These are phyloP conservation scores for Camponotus floridanus DNA, from an alignment of 1,140 invertebrate genomes.

Conservation along the genomic window DNA sequence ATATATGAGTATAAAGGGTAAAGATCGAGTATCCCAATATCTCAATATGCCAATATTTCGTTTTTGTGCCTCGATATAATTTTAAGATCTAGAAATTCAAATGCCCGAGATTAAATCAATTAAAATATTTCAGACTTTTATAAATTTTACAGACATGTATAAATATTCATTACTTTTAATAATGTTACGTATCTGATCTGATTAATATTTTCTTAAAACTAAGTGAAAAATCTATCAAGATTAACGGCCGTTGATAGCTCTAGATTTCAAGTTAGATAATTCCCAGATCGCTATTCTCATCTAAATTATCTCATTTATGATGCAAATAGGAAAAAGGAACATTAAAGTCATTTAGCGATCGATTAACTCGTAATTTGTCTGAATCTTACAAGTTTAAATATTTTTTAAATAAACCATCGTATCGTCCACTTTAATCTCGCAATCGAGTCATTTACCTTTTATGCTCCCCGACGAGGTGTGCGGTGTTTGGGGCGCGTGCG, in stretches of 20 bases:
- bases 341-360: not conserved
- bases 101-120: not conserved
- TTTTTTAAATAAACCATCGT: not conserved
- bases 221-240: not conserved
- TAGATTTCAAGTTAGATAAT: not conserved
- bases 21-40: slow-evolving; percentile 50
- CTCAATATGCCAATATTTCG: not conserved
- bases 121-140: not conserved
- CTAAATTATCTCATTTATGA: not conserved
- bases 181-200: not conserved
- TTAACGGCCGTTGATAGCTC: not conserved
- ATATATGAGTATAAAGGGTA: slow-evolving; percentile 57
- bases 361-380: not conserved
- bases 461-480: slow-evolving; percentile 94
- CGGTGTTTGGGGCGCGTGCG: slow-evolving; percentile 88
- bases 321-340: not conserved
- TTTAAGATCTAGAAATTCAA: not conserved
- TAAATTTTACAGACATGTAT: not conserved
- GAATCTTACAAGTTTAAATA: not conserved
- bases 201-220: slow-evolving; percentile 8
- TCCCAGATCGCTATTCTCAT: not conserved
- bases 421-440: not conserved
- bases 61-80: not conserved
- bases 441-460: slow-evolving; percentile 89
- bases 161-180: not conserved